Evolutionary conservation across 2,888 invertebrate species (phyloP), one percentile per base, ranked within the genome.

Genomic region (Torymus aiolomorphi): DNA sequence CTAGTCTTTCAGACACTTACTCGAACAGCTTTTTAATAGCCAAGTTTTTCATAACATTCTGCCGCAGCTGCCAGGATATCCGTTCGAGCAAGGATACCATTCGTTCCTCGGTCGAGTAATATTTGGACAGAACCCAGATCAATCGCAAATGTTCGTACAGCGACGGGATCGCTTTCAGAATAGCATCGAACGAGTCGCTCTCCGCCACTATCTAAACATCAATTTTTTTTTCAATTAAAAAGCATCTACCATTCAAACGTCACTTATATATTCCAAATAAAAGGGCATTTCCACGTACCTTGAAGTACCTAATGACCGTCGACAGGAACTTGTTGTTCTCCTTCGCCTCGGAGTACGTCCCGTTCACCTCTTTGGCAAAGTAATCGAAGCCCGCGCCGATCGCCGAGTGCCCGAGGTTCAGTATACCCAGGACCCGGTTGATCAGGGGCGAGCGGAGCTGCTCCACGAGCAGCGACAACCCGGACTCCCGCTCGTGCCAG

Each of bases 71-170:
- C 94, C 95, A 95, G 0, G 96, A 96, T 84, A 98, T 95, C 85
- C 96, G 93, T 80, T 95, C 93, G 88, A 98, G 92, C 2, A 98
- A 91, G 0, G 95, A 94, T 42, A 96, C 94, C 97, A 98, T 97
- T 78, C 95, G 93, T 81, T 96, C 96, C 87, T 97, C 97, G 0
- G 92, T 93, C 81, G 96, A 94, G 88, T 96, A 98, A 86, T 97
- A 96, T 71, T 94, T 92, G 0, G 97, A 97, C 74, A 98, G 93
- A 70, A 97, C 95, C 98, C 98, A 98, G 87, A 97, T 95, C 93
- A 97, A 95, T 84, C 96, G 94, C 57, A 98, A 90, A 1, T 96
- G 96, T 82, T 96, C 95, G 92, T 97, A 95, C 82, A 97, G 91
- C 77, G 94, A 93, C 0, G 96, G 95, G 42, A 98, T 92, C 5